Conservation (phyloP, 2,888 invertebrate genomes). For the Hemicrepidius hirtus region DNA sequence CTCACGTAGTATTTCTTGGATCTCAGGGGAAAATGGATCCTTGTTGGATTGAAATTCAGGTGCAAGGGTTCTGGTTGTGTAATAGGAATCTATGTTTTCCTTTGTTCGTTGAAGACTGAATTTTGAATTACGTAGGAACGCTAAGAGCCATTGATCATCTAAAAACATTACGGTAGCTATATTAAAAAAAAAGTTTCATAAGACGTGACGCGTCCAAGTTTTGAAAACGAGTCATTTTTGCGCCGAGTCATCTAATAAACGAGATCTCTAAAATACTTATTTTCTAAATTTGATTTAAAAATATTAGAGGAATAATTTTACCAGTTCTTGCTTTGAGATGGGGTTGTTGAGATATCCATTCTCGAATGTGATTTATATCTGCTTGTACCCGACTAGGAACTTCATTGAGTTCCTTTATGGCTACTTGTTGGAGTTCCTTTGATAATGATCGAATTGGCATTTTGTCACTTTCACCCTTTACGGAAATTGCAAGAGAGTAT, state of each 20-base stretch:
- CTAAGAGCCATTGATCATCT: conserved; percentile 74
- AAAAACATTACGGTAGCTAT: conserved; percentile 57
- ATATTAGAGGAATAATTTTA: not conserved
- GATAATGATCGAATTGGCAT: not conserved
- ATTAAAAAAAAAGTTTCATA: no score
- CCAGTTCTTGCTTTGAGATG: not conserved
- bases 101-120: conserved; percentile 75
- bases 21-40: conserved; percentile 67
- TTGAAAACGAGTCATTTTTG: no score
- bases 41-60: conserved; percentile 77
- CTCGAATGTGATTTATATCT: not conserved
- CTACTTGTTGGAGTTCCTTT: not conserved
- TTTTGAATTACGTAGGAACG: conserved; percentile 75
- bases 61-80: conserved; percentile 74
- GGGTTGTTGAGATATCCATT: not conserved
- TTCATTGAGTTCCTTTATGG: not conserved
- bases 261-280: no score
- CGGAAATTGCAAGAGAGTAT: no score
- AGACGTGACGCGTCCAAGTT: no score
- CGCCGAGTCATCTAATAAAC: no score
- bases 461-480: no score
- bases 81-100: conserved; percentile 76
- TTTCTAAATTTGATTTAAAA: no score
- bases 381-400: not conserved
- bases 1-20: no score